Evolutionary conservation across 2,113 vertebrate species (phyloP).

Genomic region (Equus quagga): DNA sequence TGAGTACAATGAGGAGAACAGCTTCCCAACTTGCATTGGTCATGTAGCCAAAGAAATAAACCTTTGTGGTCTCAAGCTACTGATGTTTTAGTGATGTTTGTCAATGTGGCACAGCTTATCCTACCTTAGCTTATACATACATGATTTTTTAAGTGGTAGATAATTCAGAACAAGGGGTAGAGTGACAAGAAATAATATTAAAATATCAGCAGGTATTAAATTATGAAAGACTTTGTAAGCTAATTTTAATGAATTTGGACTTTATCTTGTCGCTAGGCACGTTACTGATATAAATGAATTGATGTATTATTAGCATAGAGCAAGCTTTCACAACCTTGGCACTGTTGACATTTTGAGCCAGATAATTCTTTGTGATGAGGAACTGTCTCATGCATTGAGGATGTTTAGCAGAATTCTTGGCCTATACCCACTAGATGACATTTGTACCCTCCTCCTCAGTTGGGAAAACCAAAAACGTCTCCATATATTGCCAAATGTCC

Average conservation of each 20-base stretch:
- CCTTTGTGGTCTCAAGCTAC: neutral
- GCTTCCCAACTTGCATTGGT: neutral
- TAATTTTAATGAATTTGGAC: neutral
- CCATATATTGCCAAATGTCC: neutral
- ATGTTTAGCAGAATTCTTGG: neutral
- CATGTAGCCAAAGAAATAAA: neutral
- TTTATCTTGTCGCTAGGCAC: neutral
- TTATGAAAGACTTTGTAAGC: neutral
- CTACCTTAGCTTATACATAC: neutral
- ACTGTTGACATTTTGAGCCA: neutral
- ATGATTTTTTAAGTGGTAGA: neutral
- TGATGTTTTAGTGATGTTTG: neutral
- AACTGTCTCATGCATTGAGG: neutral
- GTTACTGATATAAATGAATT: neutral
- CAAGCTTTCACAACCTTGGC: neutral
- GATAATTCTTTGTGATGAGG: neutral
- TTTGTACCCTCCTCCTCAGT: rapidly evolving
- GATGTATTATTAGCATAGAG: neutral
- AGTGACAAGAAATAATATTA: neutral
- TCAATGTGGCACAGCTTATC: neutral
- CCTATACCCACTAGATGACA: neutral
- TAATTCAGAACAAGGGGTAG: neutral
- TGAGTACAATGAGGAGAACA: neutral
- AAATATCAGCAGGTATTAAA: neutral
- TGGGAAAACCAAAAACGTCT: neutral